Evolutionary conservation across 2,797 vertebrate species (phyloP).

Genomic region (Anguilla obscura): DNA sequence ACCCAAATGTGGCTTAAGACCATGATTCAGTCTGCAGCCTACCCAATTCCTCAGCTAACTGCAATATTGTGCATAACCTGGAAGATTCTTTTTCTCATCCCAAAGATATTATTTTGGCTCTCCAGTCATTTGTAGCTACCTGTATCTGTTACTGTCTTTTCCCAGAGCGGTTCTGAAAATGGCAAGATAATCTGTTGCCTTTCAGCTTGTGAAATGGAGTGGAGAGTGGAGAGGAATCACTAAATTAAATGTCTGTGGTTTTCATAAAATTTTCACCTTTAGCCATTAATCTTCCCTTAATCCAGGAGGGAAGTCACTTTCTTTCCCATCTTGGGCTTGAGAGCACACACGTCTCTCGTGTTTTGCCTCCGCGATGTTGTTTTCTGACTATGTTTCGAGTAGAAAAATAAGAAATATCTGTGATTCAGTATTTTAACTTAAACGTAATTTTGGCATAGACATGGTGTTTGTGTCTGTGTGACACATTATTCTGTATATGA

Average conservation of each 20-base stretch:
- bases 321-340: neutral
- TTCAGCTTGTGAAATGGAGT: neutral
- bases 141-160: neutral
- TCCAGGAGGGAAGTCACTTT: neutral
- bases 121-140: neutral
- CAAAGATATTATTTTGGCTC: neutral
- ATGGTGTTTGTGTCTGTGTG: neutral
- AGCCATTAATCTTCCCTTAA: neutral
- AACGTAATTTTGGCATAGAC: neutral
- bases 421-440: neutral
- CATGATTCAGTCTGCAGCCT: neutral
- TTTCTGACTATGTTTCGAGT: neutral
- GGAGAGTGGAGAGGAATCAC: neutral
- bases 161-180: constrained; percentile 1
- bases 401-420: neutral
- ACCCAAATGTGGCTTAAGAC: neutral
- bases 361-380: neutral
- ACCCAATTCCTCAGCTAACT: neutral
- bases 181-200: constrained; percentile 13
- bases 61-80: neutral
- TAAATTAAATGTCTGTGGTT: neutral
- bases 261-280: neutral
- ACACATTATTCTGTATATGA: neutral
- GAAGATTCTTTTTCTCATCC: neutral
- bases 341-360: neutral